Evolutionary conservation across 53 echinoderm and acorn worm species (phyloP).

Genomic region (Arbacia lixula): DNA sequence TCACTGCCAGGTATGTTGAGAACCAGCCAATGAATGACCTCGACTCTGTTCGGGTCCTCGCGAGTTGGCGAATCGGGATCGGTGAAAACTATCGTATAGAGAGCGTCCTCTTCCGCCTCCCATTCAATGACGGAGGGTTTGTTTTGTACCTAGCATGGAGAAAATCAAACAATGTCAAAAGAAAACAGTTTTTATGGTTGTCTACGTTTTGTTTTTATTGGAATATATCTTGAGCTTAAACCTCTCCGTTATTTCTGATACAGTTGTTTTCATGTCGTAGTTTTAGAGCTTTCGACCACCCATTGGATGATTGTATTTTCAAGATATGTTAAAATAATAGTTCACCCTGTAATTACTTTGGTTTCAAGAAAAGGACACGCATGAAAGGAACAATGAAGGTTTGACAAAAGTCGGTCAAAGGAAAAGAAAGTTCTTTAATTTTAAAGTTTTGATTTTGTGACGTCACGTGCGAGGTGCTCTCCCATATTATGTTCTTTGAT

Average conservation of each 20-base stretch:
- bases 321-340: too few relatives aligned
- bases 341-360: too few relatives aligned
- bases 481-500: too few relatives aligned
- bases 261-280: too few relatives aligned
- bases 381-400: too few relatives aligned
- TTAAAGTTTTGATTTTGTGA: too few relatives aligned
- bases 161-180: background rate
- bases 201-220: background rate
- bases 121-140: slow-evolving; percentile 48
- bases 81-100: slow-evolving; percentile 54
- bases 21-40: slow-evolving; percentile 90
- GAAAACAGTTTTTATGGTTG: background rate
- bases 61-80: slow-evolving; percentile 67
- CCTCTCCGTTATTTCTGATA: background rate
- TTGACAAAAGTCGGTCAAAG: too few relatives aligned
- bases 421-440: too few relatives aligned
- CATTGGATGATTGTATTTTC: too few relatives aligned
- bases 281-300: too few relatives aligned
- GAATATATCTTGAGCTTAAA: background rate
- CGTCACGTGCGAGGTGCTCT: too few relatives aligned
- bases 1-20: slow-evolving; percentile 81
- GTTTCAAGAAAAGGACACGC: too few relatives aligned
- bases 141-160: slow-evolving; percentile 58
- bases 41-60: slow-evolving; percentile 63
- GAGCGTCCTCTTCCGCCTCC: slow-evolving; percentile 45